A percentile compares a stretch with the other conserved stretches of the same genome.
These are phyloP conservation scores for Chrysolophus pictus DNA, from an alignment of 2,797 vertebrate genomes.

Conservation along the genomic window DNA sequence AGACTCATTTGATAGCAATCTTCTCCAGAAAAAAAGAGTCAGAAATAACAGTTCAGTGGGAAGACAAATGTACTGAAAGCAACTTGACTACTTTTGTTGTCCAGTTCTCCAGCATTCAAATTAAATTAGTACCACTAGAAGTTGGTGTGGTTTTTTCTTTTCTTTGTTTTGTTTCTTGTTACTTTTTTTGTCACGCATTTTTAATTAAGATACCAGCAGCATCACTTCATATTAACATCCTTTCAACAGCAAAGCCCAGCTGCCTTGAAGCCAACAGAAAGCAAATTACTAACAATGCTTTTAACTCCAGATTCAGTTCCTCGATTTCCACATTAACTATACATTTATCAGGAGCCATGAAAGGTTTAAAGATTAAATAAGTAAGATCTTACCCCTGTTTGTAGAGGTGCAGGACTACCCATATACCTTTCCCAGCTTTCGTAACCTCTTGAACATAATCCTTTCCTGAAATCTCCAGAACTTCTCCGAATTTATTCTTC, in stretches of 20 bases:
- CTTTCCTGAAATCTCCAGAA: conserved; percentile 92
- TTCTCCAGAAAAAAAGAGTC: background rate
- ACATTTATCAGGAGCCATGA: background rate
- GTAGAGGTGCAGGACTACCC: conserved; percentile 97
- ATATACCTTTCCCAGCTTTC: conserved; percentile 89
- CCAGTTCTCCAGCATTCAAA: background rate
- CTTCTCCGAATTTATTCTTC: conserved; percentile 91
- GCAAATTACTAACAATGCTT: background rate
- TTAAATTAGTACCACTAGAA: background rate
- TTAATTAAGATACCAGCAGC: background rate
- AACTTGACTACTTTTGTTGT: background rate
- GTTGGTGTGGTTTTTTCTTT: background rate
- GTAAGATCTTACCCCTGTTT: conserved; percentile 89
- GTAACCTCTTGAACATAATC: conserved; percentile 97
- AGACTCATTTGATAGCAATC: background rate
- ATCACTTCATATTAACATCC: background rate
- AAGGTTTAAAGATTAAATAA: background rate
- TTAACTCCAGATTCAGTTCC: background rate
- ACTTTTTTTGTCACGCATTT: background rate
- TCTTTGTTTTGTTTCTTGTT: background rate
- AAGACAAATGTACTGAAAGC: background rate
- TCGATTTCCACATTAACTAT: background rate
- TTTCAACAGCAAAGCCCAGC: background rate
- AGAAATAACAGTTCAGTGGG: background rate
- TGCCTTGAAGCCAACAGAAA: background rate